Base-by-base conservation (phyloP, 2,888 invertebrate genomes). In the Griposia aprilina region DNA sequence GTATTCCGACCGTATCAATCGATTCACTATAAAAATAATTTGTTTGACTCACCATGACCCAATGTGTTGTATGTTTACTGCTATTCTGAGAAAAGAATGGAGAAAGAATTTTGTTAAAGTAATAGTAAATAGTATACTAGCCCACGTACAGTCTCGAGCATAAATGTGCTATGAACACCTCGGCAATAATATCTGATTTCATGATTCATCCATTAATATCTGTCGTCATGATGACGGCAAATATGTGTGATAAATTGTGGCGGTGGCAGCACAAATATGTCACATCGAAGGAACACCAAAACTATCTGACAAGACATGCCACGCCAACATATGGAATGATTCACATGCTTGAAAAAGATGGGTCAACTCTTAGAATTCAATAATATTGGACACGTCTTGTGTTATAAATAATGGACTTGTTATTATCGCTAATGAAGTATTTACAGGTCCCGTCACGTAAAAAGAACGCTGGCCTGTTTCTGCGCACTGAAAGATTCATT, bases 41-140 rank as follows among this genome's bases (percentile, higher is more conserved):
- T 17, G 20, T 57, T 48, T 62, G 23, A 91, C 94, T 93, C 85
- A 95, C 95, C 95, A 94, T 93, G 93, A 91, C 60, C 85, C 86
- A 76, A 90, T 91, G 52, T 84, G 78, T 52, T 90, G 91, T 13
- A 95, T 83, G 80, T 92, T 93, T 26, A 93, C 83, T 10, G 93
- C 90, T 7, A 95, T 76, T 78, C 96, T 96, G 94, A 50, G 94
- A 92, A 83, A 81, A 80, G 0, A 74, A 76, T 17, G 20, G 36
- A 69, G 36, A 60, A 69, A 69, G 17, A 36, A 20, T 11, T 60
- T 17, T 0, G 69, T 69, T 69, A 52, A 68, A 23, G 17, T 23
- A 10, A 1, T 30, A 23, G 23, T 50, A 50, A 50, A 68, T 62
- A 62, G 36, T 62, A 36, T 36, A 10, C 11, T 62, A 36, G 11